Percentiles rank a stretch among this genome's conserved stretches.
Evolutionary conservation across 1,140 invertebrate genomes (phyloP).

Genomic region (Cephus cinctus): DNA sequence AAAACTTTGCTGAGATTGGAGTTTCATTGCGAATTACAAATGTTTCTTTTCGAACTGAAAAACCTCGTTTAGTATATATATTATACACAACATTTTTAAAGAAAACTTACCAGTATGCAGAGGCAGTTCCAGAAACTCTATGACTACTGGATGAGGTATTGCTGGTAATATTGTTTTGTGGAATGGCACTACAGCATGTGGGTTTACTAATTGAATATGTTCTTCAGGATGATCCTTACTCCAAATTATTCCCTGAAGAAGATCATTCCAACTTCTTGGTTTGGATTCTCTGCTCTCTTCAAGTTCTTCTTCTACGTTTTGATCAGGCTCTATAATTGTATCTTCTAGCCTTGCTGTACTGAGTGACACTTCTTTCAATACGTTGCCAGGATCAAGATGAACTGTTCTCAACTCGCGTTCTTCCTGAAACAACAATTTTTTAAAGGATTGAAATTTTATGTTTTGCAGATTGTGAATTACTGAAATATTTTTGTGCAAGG

Average conservation of each 20-base stretch:
- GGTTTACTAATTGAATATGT: background rate
- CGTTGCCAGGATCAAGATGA: background rate
- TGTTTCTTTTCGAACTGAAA: slow-evolving; percentile 13
- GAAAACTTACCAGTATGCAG: background rate
- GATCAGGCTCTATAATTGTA: too few species aligned
- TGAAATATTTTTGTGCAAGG: too few species aligned
- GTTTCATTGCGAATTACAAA: slow-evolving; percentile 20
- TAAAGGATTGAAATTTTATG: too few species aligned
- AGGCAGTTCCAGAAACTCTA: background rate
- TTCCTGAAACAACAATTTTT: background rate
- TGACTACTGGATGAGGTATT: background rate
- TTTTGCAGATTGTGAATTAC: too few species aligned
- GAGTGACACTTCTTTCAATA: background rate
- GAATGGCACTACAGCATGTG: background rate
- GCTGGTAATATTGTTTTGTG: slow-evolving; percentile 1
- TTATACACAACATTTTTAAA: background rate
- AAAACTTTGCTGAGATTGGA: slow-evolving; percentile 6
- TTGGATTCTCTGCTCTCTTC: background rate
- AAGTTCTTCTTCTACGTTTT: background rate
- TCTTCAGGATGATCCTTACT: background rate
- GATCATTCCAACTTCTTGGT: background rate
- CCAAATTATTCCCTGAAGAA: background rate
- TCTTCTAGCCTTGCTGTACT: background rate
- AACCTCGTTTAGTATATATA: background rate
- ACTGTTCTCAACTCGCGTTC: background rate